Percentiles rank a stretch among this genome's conserved stretches.
Evolutionary conservation across 2,888 invertebrate genomes (phyloP).

Genomic region (Aquatica leii): DNA sequence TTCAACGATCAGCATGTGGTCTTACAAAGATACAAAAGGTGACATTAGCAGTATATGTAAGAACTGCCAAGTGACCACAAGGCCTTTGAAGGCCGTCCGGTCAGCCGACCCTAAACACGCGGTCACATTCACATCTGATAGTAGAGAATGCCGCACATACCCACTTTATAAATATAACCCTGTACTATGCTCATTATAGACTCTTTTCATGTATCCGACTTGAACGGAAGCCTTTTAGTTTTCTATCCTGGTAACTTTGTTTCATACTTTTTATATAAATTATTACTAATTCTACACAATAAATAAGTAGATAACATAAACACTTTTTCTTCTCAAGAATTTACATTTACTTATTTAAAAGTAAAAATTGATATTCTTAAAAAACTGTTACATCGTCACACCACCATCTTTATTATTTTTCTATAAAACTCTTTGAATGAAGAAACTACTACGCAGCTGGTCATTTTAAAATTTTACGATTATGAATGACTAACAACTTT

Average conservation of each 20-base stretch:
- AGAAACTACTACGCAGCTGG: too few relatives aligned
- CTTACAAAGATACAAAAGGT: slow-evolving; percentile 7
- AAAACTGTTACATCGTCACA: too few relatives aligned
- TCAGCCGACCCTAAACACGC: slow-evolving; percentile 41
- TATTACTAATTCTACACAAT: neutral
- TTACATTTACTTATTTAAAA: neutral
- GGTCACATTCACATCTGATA: slow-evolving; percentile 48
- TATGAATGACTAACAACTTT: too few relatives aligned
- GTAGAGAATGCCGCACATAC: slow-evolving; percentile 48
- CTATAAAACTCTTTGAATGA: too few relatives aligned
- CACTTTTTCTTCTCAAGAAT: neutral
- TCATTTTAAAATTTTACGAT: too few relatives aligned
- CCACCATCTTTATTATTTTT: too few relatives aligned
- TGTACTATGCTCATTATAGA: slow-evolving; percentile 46
- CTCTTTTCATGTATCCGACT: slow-evolving; percentile 46
- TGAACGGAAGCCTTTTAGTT: slow-evolving; percentile 35
- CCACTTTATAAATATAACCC: slow-evolving; percentile 50
- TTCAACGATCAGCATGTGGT: too few relatives aligned
- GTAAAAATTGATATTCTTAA: too few relatives aligned
- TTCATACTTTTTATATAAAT: slow-evolving; percentile 17
- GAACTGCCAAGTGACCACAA: slow-evolving; percentile 41
- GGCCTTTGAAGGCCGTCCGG: slow-evolving; percentile 49
- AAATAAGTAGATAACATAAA: slow-evolving; percentile 1
- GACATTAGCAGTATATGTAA: slow-evolving; percentile 23
- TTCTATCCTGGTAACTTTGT: slow-evolving; percentile 24